A percentile compares a stretch with the other conserved stretches of the same genome.
Evolutionary conservation across 1,140 invertebrate species (phyloP).

Genomic region (Mercenaria mercenaria): DNA sequence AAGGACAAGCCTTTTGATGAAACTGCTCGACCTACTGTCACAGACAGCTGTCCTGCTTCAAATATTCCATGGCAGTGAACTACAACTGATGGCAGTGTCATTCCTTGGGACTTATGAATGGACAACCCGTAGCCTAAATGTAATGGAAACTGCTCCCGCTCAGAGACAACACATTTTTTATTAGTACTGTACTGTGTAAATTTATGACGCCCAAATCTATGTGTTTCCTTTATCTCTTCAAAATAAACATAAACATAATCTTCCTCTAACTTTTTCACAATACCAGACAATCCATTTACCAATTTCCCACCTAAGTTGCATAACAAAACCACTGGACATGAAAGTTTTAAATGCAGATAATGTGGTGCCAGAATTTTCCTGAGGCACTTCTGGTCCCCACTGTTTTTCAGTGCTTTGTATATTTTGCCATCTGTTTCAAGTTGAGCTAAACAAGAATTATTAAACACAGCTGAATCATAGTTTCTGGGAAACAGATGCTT

Average conservation of each 20-base stretch:
- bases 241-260: background rate
- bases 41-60: background rate
- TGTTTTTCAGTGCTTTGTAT: conserved; percentile 7
- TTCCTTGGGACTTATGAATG: conserved; percentile 21
- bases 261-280: conserved; percentile 1
- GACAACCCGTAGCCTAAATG: background rate
- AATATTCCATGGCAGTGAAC: conserved; percentile 6
- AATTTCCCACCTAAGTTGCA: background rate
- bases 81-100: background rate
- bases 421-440: background rate
- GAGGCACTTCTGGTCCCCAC: background rate
- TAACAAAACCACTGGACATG: conserved; percentile 5
- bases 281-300: conserved; percentile 17
- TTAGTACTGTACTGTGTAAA: background rate
- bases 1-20: background rate
- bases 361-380: conserved; percentile 25
- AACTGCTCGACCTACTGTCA: background rate
- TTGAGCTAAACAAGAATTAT: background rate
- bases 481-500: conserved; percentile 34
- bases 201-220: background rate
- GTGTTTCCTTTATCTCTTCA: conserved; percentile 21
- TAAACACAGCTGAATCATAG: background rate
- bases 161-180: conserved; percentile 19
- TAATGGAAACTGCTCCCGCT: conserved; percentile 30
- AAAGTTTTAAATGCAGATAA: conserved; percentile 28